Percentiles rank a stretch among this genome's conserved stretches.
Evolutionary conservation across 2,113 vertebrate species (phyloP).

Genomic region (Otolemur garnettii): DNA sequence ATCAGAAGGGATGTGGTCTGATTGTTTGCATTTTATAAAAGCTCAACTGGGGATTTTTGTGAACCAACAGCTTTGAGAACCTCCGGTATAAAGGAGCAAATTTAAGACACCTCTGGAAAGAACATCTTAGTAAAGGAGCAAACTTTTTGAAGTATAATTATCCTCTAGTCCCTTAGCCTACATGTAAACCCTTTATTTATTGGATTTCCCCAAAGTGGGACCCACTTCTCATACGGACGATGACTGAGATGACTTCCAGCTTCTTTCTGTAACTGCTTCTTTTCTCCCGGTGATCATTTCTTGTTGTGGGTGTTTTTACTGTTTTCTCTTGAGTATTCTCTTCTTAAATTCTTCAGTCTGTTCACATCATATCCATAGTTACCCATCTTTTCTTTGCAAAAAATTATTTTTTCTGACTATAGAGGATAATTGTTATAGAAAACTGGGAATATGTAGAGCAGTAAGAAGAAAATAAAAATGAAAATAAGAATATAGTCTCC

Average conservation of each 20-base stretch:
- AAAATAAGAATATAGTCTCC: neutral
- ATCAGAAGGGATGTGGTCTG: neutral
- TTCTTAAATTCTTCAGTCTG: neutral
- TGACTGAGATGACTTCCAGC: neutral
- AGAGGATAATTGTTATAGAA: neutral
- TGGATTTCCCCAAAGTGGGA: neutral
- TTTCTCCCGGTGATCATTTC: neutral
- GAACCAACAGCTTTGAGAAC: neutral
- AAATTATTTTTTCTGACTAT: neutral
- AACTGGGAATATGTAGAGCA: neutral
- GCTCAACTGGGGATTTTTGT: neutral
- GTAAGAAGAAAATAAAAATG: slow-evolving; percentile 34
- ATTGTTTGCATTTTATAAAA: neutral
- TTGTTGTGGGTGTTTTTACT: neutral
- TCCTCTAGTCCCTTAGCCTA: neutral
- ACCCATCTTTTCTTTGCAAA: neutral
- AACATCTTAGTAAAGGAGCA: neutral
- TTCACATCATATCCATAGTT: neutral
- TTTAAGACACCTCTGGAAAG: neutral
- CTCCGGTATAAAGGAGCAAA: neutral
- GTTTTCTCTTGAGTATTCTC: neutral
- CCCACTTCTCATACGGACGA: neutral
- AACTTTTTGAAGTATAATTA: slow-evolving; percentile 39
- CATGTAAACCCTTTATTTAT: neutral
- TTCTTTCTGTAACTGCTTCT: neutral